Evolutionary conservation across 2,888 invertebrate genomes (phyloP).

Genomic region (Sylvicola cinctus): DNA sequence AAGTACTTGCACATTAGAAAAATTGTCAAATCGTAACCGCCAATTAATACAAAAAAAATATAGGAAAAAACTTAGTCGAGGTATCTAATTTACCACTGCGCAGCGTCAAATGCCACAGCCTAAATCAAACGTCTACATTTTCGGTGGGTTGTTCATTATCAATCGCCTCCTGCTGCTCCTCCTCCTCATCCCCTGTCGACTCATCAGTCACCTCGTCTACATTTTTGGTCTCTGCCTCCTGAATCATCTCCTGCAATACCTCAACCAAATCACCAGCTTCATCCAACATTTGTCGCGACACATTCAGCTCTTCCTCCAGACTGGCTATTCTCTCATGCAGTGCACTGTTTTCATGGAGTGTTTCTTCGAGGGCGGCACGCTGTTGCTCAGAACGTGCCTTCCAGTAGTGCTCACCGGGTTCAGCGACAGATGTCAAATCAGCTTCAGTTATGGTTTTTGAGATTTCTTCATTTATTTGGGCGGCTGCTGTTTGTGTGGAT

Average conservation of each 20-base stretch:
- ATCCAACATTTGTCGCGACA: constrained; percentile 46
- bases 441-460: constrained; percentile 30
- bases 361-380: constrained; percentile 45
- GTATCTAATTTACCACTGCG: too few species aligned
- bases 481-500: neutral
- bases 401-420: constrained; percentile 58
- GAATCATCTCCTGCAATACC: constrained; percentile 50
- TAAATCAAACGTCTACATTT: too few species aligned
- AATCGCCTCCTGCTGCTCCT: neutral
- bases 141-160: neutral
- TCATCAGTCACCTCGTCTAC: too few species aligned
- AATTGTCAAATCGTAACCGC: too few species aligned
- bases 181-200: too few species aligned
- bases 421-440: constrained; percentile 47
- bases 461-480: neutral
- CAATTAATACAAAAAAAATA: too few species aligned
- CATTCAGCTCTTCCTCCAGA: constrained; percentile 36
- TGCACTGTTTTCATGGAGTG: constrained; percentile 48
- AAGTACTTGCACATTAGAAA: too few species aligned
- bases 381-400: constrained; percentile 52
- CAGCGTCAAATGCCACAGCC: too few species aligned
- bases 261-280: constrained; percentile 55
- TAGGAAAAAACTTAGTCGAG: too few species aligned
- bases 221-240: constrained; percentile 34
- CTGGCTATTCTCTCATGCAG: constrained; percentile 29